phyloP scores from a whole-genome alignment of 2,888 invertebrate species.

The Reticulitermes lucifugus region DNA sequence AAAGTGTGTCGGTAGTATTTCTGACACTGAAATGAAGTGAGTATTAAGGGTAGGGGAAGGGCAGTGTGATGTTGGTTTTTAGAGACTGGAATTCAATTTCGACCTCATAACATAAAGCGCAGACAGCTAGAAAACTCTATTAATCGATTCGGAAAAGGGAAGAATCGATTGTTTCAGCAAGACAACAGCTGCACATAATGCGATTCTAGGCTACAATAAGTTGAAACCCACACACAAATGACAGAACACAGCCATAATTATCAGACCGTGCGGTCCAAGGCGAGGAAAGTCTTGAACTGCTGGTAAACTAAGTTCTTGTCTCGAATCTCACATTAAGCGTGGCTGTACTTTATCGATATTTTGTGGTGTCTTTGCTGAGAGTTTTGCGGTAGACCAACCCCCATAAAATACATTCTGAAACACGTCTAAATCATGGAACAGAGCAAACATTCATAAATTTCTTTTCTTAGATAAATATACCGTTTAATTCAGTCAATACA shows the following conservation, averaged over 20 bases:
- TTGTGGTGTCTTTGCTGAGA: too few species aligned
- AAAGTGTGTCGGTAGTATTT: neutral
- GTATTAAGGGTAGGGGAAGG: neutral
- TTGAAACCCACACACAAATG: neutral
- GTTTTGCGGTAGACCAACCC: too few species aligned
- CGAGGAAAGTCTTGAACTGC: too few species aligned
- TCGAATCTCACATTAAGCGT: too few species aligned
- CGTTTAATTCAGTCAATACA: too few species aligned
- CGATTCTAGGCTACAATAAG: constrained; percentile 1
- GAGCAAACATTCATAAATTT: too few species aligned
- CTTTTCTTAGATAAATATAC: too few species aligned
- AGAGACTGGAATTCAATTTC: neutral
- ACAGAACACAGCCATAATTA: neutral
- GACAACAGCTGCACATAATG: constrained; percentile 35
- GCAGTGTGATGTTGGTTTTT: neutral
- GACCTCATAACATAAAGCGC: constrained; percentile 17
- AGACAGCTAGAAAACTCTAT: constrained; percentile 45
- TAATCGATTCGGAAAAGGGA: constrained; percentile 44
- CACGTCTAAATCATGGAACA: too few species aligned
- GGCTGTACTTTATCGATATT: too few species aligned
- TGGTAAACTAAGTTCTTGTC: too few species aligned
- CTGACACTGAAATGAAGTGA: neutral
- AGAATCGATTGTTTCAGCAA: constrained; percentile 40
- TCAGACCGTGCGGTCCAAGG: too few species aligned
- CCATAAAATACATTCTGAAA: too few species aligned